A percentile compares a stretch with the other conserved stretches of the same genome.
phyloP scores from a whole-genome alignment of 2,888 invertebrate genomes.

The Phengaris alcon region DNA sequence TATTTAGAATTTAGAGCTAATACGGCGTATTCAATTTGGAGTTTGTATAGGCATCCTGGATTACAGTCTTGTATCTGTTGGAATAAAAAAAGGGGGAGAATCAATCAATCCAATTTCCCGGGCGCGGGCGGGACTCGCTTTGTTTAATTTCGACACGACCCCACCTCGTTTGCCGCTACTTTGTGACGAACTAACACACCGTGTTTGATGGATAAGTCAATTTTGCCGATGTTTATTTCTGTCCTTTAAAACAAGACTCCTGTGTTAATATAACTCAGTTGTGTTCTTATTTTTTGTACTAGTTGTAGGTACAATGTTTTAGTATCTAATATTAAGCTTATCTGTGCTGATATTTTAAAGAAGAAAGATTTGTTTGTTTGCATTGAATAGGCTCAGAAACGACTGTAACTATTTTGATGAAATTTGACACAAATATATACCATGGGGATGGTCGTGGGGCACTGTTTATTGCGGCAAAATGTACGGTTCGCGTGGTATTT shows the following conservation, averaged over 20 bases:
- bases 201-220: constrained; percentile 33
- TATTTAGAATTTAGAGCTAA: not conserved
- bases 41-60: constrained; percentile 27
- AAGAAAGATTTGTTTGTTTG: no score
- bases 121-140: constrained; percentile 38
- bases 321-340: not conserved
- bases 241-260: not conserved
- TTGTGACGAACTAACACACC: constrained; percentile 40
- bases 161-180: constrained; percentile 37
- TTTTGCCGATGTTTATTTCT: constrained; percentile 14
- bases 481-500: no score
- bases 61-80: constrained; percentile 38
- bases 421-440: no score
- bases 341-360: no score
- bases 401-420: no score
- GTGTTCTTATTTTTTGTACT: not conserved
- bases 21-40: constrained; percentile 6
- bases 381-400: no score
- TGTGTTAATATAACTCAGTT: not conserved
- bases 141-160: constrained; percentile 43
- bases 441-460: no score
- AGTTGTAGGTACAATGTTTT: not conserved
- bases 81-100: constrained; percentile 38
- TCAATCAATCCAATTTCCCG: constrained; percentile 42
- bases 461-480: no score